Evolutionary conservation across 2,113 vertebrate species (phyloP).

Genomic region (Zosterops borbonicus): DNA sequence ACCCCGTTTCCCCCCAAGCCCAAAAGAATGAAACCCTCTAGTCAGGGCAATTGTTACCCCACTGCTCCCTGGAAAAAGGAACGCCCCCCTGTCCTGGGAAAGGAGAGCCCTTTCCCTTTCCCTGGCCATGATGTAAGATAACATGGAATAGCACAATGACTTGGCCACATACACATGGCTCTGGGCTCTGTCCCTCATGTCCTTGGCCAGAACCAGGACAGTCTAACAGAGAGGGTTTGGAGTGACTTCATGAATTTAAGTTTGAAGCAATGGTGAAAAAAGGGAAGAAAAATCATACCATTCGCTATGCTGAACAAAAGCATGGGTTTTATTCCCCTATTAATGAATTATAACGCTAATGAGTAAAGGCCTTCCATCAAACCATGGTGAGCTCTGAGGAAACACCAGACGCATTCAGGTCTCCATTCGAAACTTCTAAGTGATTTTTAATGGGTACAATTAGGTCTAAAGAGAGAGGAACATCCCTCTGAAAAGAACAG

Average conservation of each 20-base stretch:
- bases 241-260: neutral
- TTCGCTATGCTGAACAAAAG: neutral
- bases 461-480: neutral
- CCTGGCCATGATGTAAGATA: neutral
- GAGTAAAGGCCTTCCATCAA: neutral
- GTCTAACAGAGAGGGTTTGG: neutral
- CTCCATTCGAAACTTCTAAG: neutral
- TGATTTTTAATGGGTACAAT: neutral
- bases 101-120: neutral
- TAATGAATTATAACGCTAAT: neutral
- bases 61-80: neutral
- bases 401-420: fast-evolving
- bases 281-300: neutral
- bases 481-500: neutral
- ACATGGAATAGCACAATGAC: neutral
- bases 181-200: neutral
- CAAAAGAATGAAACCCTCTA: neutral
- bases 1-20: too few species aligned
- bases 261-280: neutral
- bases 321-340: neutral
- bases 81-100: fast-evolving
- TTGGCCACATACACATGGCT: neutral
- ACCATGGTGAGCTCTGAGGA: neutral
- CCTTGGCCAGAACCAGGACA: neutral
- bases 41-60: neutral